Conservation (phyloP, 2,113 vertebrate species). For the Malurus alboscapulatus region DNA sequence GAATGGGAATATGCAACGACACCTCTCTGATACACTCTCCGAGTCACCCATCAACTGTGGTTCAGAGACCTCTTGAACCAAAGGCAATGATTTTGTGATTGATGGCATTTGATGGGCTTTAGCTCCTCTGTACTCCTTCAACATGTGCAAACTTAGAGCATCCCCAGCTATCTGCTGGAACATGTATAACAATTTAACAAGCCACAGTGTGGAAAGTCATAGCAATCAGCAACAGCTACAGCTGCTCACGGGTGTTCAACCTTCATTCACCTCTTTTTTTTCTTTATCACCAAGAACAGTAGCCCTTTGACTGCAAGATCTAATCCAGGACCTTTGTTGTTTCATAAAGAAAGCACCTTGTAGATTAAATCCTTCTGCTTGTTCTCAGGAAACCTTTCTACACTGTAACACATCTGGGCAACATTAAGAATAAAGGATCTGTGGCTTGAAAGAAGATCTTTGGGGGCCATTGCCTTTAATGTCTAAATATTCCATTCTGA, state of each 20-base stretch:
- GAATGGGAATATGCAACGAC: not conserved
- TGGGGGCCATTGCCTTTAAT: not conserved
- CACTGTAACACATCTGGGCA: not conserved
- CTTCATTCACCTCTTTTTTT: not conserved
- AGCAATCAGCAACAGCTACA: not conserved
- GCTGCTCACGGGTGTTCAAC: not conserved
- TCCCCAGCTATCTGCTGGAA: not conserved
- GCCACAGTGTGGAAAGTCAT: not conserved
- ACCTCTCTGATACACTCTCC: not conserved
- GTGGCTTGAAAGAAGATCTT: not conserved
- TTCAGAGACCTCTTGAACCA: not conserved
- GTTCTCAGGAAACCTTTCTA: not conserved
- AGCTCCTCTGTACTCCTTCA: not conserved
- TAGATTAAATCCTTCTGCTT: not conserved
- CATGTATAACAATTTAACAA: not conserved
- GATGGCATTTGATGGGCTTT: not conserved
- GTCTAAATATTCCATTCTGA: not conserved
- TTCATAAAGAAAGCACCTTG: not conserved
- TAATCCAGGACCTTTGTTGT: not conserved
- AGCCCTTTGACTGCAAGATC: not conserved
- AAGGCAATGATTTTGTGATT: not conserved
- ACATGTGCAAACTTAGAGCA: not conserved
- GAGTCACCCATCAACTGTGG: not conserved
- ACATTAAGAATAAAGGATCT: not conserved
- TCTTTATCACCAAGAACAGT: not conserved